Percentiles rank a stretch among this genome's conserved stretches.
phyloP scores from a whole-genome alignment of 92 coral and sea anemone species.

The Pocillopora grandis region DNA sequence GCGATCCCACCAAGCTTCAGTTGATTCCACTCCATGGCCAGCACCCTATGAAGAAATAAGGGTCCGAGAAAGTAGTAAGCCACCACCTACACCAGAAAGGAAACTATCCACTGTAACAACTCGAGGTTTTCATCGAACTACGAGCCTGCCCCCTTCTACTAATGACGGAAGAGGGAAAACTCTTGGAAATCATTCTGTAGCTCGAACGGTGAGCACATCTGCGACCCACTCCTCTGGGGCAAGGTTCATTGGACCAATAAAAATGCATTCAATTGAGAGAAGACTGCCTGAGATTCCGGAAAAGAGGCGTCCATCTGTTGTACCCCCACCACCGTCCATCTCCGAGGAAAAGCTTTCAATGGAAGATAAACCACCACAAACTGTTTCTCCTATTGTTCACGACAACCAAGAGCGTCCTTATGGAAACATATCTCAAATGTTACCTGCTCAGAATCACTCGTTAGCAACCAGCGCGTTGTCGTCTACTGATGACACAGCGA shows the following conservation, averaged over 20 bases:
- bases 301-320: not conserved
- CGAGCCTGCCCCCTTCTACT: not conserved
- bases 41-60: constrained; percentile 5
- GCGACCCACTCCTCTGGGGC: not conserved
- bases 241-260: not conserved
- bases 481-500: not conserved
- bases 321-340: not conserved
- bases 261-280: no score
- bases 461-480: not conserved
- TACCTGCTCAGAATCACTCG: not conserved
- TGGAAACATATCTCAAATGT: not conserved
- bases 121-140: not conserved
- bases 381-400: not conserved
- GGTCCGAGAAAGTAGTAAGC: not conserved
- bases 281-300: not conserved
- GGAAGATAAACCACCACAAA: not conserved
- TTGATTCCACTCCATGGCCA: constrained; percentile 10
- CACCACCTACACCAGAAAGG: not conserved
- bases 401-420: not conserved
- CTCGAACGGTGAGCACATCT: not conserved
- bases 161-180: not conserved
- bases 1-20: not conserved
- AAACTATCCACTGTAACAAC: not conserved
- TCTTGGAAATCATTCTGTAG: not conserved
- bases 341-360: not conserved